phyloP scores from a whole-genome alignment of 2,888 invertebrate genomes.

The Atethmia centrago region DNA sequence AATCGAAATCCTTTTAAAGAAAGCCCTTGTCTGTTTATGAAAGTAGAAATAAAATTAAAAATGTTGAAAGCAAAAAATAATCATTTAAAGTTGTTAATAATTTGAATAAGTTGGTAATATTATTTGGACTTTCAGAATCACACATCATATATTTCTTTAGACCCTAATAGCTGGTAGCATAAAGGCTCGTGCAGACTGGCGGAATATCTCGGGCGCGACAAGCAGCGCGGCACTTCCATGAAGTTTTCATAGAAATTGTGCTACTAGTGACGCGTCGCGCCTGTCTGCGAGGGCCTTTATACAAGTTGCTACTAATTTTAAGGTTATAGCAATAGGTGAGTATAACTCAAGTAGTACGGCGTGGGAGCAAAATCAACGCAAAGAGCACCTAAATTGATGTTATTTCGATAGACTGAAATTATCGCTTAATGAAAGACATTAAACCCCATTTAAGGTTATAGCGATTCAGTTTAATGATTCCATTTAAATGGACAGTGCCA shows the following conservation, averaged over 20 bases:
- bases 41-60: neutral
- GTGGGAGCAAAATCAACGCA: slow-evolving; percentile 72
- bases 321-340: slow-evolving; percentile 16
- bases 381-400: slow-evolving; percentile 68
- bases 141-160: neutral
- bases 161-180: neutral
- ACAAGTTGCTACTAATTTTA: slow-evolving; percentile 1
- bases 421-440: slow-evolving; percentile 72
- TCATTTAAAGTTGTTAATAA: neutral
- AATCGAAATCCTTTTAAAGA: slow-evolving; percentile 62
- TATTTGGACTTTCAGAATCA: neutral
- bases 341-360: slow-evolving; percentile 42
- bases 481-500: slow-evolving; percentile 66
- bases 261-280: too few relatives aligned
- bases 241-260: too few relatives aligned
- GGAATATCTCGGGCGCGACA: too few relatives aligned
- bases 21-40: slow-evolving; percentile 57
- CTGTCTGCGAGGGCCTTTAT: too few relatives aligned
- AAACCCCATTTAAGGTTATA: slow-evolving; percentile 72
- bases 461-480: slow-evolving; percentile 71
- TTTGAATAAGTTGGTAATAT: neutral
- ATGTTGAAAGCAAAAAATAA: neutral
- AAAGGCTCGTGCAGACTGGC: too few relatives aligned
- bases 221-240: too few relatives aligned
- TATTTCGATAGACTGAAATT: slow-evolving; percentile 70